Evolutionary conservation across 2,888 invertebrate genomes (phyloP), one percentile per base, ranked within the genome.

Genomic region (Metopia argyrocephala): DNA sequence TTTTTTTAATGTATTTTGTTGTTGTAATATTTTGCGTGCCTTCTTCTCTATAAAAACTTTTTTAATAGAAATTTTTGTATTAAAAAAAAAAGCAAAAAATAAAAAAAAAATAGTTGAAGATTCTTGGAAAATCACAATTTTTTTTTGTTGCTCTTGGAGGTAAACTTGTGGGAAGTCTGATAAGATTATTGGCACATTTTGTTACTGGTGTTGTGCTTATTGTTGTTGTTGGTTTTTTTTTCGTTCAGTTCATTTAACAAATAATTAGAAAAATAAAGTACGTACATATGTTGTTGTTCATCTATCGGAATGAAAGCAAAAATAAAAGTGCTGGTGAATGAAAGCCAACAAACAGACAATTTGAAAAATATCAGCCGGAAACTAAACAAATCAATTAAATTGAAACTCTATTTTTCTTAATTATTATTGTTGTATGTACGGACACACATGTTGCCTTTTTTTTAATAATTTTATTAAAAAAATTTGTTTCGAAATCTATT

Each of bases 311-410:
- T 38, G 38, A 38, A 38, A 38, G 38, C 9, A 12, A 12, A 12
- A 12, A 31, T 2, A 9, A 31, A 38, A 15, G 15, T 12, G 12
- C 12, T 31, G 12, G 12, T 12, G 7, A 31, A 31, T 31, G 7
- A 31, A 31, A 38, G 31, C 2, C 38, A 38, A 38, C 38, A 38
- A 7, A 9, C 38, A 38, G 38, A 12, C 38, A 38, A 38, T 38
- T 38, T 38, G 15, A 12, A 38, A 38, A 38, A 38, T 54, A 57
- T 50, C 15, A 57, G 57, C 56, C 74, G 48, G 25, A 65, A 74
- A 74, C 74, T 74, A 65, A 48, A 74, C 57, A 65, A 74, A 57
- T 74, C 74, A 74, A 73, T 73, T 73, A 73, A 71, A 38, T 15
- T 31, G 9, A 4, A 38, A 38, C 15, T 38, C 15, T 38, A 12